Evolutionary conservation across 1,140 invertebrate genomes (phyloP), one percentile per base, ranked within the genome.

Genomic region (Acromyrmex echinatior): DNA sequence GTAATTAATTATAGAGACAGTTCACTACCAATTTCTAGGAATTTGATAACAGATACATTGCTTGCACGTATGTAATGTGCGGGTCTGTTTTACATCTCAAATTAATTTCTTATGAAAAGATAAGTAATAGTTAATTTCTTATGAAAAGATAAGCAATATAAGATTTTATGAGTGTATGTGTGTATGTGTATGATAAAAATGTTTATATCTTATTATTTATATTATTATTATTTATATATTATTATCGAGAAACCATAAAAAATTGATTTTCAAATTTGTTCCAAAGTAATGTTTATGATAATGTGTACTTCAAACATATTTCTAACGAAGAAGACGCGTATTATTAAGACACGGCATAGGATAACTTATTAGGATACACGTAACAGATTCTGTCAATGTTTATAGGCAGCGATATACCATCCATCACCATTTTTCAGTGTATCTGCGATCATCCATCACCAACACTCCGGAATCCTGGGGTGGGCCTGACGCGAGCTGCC

Each of bases 381-480:
- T 91, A 92, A 92, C 92, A 90, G 88, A 92, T 92, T 91, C 89
- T 91, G 86, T 92, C 87, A 86, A 91, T 92, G 92, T 92, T 92
- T 92, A 90, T 91, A 90, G 91, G 89, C 74, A 76, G 86, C 86
- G 86, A 89, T 87, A 92, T 91, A 89, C 90, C 88, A 92, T 92
- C 92, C 91, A 92, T 92, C 92, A 92, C 92, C 91, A 92, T 92
- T 91, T 92, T 92, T 92, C 92, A 91, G 90, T 91, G 91, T 92
- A 90, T 90, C 88, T 89, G 68, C 84, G 88, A 91, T 92, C 92
- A 92, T 92, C 92, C 92, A 92, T 92, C 92, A 92, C 89, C 86
- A 91, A 90, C 91, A 82, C 86, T 88, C 89, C 87, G 87, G 90
- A 92, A 92, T 92, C 90, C 89, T 73, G 89, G 90, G 90, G 90